These are phyloP conservation scores for Napeogenes sylphis DNA, from an alignment of 2,888 invertebrate genomes.

Conservation along the genomic window DNA sequence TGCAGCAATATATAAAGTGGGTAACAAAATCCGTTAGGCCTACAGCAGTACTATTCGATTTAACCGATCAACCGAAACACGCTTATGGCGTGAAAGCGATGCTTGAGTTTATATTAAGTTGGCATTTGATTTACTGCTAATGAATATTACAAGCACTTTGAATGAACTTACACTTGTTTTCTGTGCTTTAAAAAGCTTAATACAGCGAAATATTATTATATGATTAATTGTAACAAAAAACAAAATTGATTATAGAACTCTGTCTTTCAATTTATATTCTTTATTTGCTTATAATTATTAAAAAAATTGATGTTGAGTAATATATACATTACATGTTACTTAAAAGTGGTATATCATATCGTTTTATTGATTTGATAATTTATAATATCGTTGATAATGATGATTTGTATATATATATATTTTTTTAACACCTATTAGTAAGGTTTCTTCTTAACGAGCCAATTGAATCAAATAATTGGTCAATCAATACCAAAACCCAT, in stretches of 20 bases:
- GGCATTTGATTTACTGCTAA: constrained; percentile 5
- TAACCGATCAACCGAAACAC: constrained; percentile 2
- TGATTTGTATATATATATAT: no score
- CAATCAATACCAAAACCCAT: constrained; percentile 16
- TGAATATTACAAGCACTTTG: constrained; percentile 1
- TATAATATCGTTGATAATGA: no score
- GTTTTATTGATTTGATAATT: no score
- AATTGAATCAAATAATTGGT: constrained; percentile 9
- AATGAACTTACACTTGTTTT: background rate
- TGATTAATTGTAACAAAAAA: no score
- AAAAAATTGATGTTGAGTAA: no score
- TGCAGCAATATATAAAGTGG: constrained; percentile 17
- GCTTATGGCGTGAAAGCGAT: background rate
- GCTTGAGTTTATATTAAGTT: background rate
- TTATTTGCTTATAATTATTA: no score
- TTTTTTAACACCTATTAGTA: background rate
- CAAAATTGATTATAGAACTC: no score
- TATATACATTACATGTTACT: no score
- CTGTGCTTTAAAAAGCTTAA: no score
- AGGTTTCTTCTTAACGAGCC: background rate
- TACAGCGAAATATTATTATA: no score
- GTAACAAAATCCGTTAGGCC: constrained; percentile 23
- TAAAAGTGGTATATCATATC: no score
- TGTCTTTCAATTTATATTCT: no score
- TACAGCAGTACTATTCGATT: constrained; percentile 18